phyloP scores from a whole-genome alignment of 30 jellyfish, hydroid and myxozoan species.

The Turritopsis dohrnii region DNA sequence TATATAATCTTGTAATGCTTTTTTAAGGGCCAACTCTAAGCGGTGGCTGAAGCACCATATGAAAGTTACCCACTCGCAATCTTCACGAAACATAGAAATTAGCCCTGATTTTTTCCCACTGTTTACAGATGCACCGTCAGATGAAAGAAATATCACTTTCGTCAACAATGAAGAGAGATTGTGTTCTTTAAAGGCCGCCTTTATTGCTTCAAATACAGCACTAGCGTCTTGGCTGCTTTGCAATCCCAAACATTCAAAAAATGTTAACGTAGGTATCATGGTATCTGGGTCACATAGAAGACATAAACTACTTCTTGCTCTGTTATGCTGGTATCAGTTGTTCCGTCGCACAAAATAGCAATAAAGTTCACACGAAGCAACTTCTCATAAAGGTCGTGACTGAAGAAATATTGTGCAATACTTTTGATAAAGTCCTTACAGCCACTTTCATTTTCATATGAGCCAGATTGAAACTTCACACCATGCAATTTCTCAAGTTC shows the following conservation, averaged over 20 bases:
- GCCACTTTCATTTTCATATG: too few relatives aligned
- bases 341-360: too few relatives aligned
- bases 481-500: too few relatives aligned
- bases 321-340: too few relatives aligned
- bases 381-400: too few relatives aligned
- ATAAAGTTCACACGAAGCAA: too few relatives aligned
- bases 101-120: background rate
- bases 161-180: background rate
- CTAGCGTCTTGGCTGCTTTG: background rate
- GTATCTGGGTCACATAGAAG: background rate
- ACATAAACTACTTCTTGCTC: background rate
- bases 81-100: background rate
- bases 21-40: background rate
- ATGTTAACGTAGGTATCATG: background rate
- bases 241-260: background rate
- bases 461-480: too few relatives aligned
- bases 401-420: too few relatives aligned
- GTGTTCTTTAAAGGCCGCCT: background rate
- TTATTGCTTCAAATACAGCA: background rate
- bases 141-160: background rate
- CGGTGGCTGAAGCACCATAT: conserved; percentile 1
- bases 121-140: conserved; percentile 8
- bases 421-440: background rate
- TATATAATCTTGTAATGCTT: background rate
- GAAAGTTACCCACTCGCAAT: background rate